Base-by-base conservation (phyloP, 1,140 invertebrate species). In the Manduca sexta region DNA sequence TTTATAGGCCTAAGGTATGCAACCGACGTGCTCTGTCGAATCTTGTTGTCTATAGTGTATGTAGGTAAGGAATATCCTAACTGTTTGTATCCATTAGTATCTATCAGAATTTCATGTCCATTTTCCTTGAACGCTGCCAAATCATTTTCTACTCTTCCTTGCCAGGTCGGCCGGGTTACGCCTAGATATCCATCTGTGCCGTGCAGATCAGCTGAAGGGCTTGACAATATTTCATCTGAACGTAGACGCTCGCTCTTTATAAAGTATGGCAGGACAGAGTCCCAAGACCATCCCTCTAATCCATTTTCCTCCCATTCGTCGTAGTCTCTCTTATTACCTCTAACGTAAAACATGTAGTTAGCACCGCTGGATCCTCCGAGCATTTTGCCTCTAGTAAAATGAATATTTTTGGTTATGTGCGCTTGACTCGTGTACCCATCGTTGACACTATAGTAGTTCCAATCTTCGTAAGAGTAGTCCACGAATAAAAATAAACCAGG, bases 301-400 rank as follows among this genome's bases (percentile, higher is more conserved):
- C 96, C 97, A 13, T 90, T 48, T 29, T 89, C 85, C 34, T 92
- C 92, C 97, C 97, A 98, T 8, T 91, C 74, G 59, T 98, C 92
- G 61, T 96, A 98, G 67, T 99, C 97, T 8, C 88, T 76, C 52
- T 84, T 88, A 75, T 91, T 88, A 31, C 93, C 97, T 55, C 96
- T 86, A 0, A 97, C 94, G 72, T 98, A 98, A 0, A 97, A 88
- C 96, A 98, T 97, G 56, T 96, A 98, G 69, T 98, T 98, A 0
- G 97, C 78, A 0, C 93, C 93, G 29, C 92, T 94, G 0, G 93
- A 95, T 0, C 97, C 97, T 5, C 97, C 97, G 0, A 96, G 70
- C 0, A 94, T 92, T 61, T 94, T 95, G 0, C 93, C 94, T 35
- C 92, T 56, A n/a, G 33, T 57, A 16, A 65, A 35, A 31, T 69